Base-by-base conservation (phyloP, 2,797 vertebrate species). In the Siniperca obscura region DNA sequence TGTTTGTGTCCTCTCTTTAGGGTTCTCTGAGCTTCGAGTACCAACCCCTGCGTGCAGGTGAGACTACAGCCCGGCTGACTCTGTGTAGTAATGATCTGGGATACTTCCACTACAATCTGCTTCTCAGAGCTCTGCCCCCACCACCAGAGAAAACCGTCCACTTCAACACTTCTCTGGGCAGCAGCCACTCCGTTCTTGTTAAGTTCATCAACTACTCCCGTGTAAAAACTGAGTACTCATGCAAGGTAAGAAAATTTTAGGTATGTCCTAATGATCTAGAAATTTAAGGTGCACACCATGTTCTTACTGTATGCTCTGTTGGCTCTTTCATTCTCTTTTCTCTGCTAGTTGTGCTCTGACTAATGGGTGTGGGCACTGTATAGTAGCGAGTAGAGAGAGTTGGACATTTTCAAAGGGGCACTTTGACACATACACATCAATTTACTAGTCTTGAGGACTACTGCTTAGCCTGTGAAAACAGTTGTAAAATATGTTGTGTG, bases 171-270 rank as follows among this genome's bases (percentile, higher is more conserved):
- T 82, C 78, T 0, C 94, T 98, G 73, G 97, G 97, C 79, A 94
- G 93, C 64, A 95, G 86, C 78, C 95, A 97, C 73, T 90, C 70
- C 5, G 22, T 94, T 82, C 70, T 74, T 1, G 92, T 96, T 68
- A 97, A 95, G 80, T 96, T 99, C 83, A 93, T 74, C 68, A 98
- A 96, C 91, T 97, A 95, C 2, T 95, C 95, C n/a, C 94, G 88
- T 1, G 86, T 87, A 89, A 97, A 93, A 93, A 90, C 95, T 0
- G 96, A 97, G 11, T 98, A 97, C 82, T 72, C 66, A 21, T 96
- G 96, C 88, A 96, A 95, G 95, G 98, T 98, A 25, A 80, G 67
- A 38, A 60, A 10, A 56, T 8, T 22, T 11, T 12, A 38, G 8
- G 1, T 25, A 36, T 21, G 9, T 36, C 19, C 52, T 17, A 3